Base-by-base conservation (phyloP, 2,888 invertebrate species). In the Dioctria rufipes region DNA sequence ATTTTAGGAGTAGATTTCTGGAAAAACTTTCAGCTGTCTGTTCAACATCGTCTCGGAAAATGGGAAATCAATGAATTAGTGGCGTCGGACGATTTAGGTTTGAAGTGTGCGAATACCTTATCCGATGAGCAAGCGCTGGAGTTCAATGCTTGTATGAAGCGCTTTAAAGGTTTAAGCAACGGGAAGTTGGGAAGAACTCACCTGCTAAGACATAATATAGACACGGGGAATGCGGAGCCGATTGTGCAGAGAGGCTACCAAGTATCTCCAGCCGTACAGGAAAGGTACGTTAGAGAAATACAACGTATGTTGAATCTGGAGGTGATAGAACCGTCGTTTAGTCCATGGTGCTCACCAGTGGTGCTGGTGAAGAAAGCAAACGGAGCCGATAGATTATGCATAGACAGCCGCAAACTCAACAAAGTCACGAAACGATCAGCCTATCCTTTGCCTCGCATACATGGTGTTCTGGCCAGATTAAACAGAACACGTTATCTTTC, bases 171-270 rank as follows among this genome's bases (percentile, higher is more conserved):
- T 46, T 46, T 46, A 46, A 8, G 46, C 8, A 46, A 8, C 8
- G 46, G 46, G 5, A 46, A 46, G 8, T 46, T 46, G 46, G 46
- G 46, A 4, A 4, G 46, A 46, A 46, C 46, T 4, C 46, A 46
- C 4, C 4, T 46, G 46, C 5, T 46, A 4, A 25, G 13, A 37
- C 61, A 61, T 61, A 37, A 25, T 13, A 61, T 61, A 61, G 61
- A 37, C 8, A 61, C 61, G 13, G 37, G 61, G 8, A 61, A 61
- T 25, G 61, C 61, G 8, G 25, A 8, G 8, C 61, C 61, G 39
- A 61, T 61, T 25, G 61, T 61, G 8, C 61, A 61, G 61, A 13
- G 61, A 13, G 61, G 61, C 39, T 61, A 61, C 25, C 61, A 61
- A 37, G 61, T 61, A 13, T 61, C 61, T 13, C 61, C 61, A 37